Evolutionary conservation across 2,113 vertebrate genomes (phyloP), one percentile per base, ranked within the genome.

Genomic region (Cisticola juncidis): DNA sequence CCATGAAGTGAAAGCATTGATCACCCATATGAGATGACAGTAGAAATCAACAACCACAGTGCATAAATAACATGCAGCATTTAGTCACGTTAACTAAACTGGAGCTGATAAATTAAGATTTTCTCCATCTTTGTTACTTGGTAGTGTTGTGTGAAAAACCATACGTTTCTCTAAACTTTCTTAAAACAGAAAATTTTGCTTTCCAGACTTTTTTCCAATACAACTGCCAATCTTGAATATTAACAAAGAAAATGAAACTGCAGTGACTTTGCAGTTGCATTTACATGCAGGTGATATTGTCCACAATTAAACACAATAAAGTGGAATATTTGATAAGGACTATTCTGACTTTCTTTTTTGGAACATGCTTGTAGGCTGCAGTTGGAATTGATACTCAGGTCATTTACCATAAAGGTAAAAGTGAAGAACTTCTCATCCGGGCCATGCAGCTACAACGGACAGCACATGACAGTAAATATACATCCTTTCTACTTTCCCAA

Each of bases 301-400:
- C 80, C 82, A 73, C 38, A 83, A 64, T 28, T n/a, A 51, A 89
- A 64, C 29, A 44, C 10, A 26, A 45, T 17, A 33, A 94, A 57
- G 33, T 20, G 2, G 9, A 65, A 77, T 12, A 69, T 92, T 87
- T 60, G 72, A 44, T 48, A 78, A 69, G 38, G 28, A 35, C 91
- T 71, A 70, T 56, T 90, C 69, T 91, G 53, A 96, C 45, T 81
- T 64, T 94, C 38, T 96, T 77, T 88, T 89, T 70, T 38, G 94
- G 47, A 77, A 95, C 94, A 54, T 80, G 48, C 77, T 93, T 97
- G 36, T 48, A 99, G 99, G 98, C 98, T 84, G 95, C 98, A 57
- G 94, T 81, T 81, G 98, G 98, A 73, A 98, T 99, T 91, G 98
- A 98, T 56, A 97, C 97, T 28, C 98, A 99, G 95, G 98, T 99